Evolutionary conservation across 2,888 invertebrate genomes (phyloP), one percentile per base, ranked within the genome.

Genomic region (Athripsodes cinereus): DNA sequence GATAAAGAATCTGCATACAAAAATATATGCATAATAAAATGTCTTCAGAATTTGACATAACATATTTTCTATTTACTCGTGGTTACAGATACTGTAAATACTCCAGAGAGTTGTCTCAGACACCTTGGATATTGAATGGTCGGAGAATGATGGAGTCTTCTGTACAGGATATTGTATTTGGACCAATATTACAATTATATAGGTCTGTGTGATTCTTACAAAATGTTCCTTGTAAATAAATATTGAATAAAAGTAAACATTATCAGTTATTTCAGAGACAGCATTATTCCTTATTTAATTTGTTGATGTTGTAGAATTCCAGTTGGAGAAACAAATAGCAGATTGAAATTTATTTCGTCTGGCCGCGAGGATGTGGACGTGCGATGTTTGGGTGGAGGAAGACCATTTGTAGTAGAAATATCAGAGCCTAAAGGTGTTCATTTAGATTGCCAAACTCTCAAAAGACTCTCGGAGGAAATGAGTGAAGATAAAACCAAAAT

Each of bases 321-420:
- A 6, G 22, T n/a, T 10, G 57, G 70, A 22, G 72, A 73, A 21
- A 64, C 64, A 10, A 74, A 72, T 35, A 68, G 68, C 40, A 67
- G 72, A 22, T 73, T 85, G n/a, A 89, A 88, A 69, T 93, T 97
- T 74, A 84, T 90, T 65, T 85, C 96, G 2, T 95, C 96, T 54
- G 97, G 98, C 0, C 80, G 99, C 40, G 98, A 99, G 75, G 99
- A 99, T 75, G 92, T 96, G 0, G 99, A 99, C 75, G 98, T 98
- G 0, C 79, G 96, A 58, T 97, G 93, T 74, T 74, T 99, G 61
- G 94, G 96, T 1, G 80, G 84, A 60, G 98, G 98, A 0, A 77
- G 98, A 8, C 98, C 98, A 0, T 99, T 98, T 76, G 90, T 91
- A 1, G 75, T 97, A 0, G 95, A 97, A 79, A 81, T 94, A 44